These are phyloP conservation scores for Papilio polytes DNA, from an alignment of 1,140 invertebrate genomes.

Conservation along the genomic window DNA sequence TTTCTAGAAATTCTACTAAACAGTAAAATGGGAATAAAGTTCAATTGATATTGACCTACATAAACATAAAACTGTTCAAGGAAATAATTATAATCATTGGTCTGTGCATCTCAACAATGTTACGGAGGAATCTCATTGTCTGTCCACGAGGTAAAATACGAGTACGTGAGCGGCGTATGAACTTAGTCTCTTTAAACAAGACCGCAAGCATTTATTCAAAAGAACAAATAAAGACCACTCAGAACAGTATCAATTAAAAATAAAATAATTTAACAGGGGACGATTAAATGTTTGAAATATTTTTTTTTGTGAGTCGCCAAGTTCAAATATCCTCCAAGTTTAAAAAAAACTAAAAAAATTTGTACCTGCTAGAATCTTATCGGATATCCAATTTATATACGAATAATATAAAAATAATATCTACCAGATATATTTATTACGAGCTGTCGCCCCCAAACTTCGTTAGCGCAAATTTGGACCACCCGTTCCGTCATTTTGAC, in stretches of 20 bases:
- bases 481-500: too few species aligned
- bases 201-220: neutral
- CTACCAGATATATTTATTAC: neutral
- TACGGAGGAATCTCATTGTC: conserved; percentile 20
- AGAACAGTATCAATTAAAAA: too few species aligned
- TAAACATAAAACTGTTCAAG: too few species aligned
- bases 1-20: too few species aligned
- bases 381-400: neutral
- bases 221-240: neutral
- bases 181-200: neutral
- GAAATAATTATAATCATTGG: neutral
- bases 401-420: neutral
- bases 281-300: neutral
- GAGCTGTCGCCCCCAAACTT: too few species aligned
- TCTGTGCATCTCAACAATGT: conserved; percentile 17
- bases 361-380: neutral
- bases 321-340: neutral
- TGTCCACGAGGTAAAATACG: neutral
- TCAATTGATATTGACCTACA: too few species aligned
- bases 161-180: neutral
- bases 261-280: too few species aligned
- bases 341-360: neutral
- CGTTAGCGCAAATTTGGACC: too few species aligned
- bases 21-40: too few species aligned
- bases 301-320: neutral